These are phyloP conservation scores for Caenorhabditis sinica DNA, from an alignment of 2,888 invertebrate genomes.

Conservation along the genomic window DNA sequence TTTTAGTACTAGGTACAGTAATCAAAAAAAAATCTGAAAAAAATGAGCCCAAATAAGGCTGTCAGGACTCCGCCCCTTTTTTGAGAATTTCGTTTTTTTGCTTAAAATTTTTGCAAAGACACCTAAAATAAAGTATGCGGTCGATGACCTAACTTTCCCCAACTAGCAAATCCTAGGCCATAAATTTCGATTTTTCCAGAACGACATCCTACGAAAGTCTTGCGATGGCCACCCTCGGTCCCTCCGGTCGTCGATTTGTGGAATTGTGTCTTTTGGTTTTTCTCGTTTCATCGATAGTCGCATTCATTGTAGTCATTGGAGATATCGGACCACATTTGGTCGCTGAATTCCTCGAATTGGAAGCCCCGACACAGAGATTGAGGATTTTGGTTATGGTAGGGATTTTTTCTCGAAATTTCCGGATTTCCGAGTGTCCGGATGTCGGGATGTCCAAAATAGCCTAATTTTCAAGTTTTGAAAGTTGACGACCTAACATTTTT, in stretches of 20 bases:
- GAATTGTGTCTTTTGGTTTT: constrained; percentile 95
- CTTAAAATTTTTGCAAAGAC: no score
- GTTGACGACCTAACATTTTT: no score
- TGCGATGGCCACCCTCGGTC: constrained; percentile 59
- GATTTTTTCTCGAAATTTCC: no score
- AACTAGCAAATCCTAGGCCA: no score
- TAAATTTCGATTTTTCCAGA: constrained; percentile 24
- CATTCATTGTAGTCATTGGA: constrained; percentile 91
- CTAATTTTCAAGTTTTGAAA: no score
- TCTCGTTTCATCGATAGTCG: constrained; percentile 94
- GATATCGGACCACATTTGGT: constrained; percentile 92
- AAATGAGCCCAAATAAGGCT: background rate
- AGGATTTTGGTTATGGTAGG: constrained; percentile 75
- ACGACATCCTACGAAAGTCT: constrained; percentile 62
- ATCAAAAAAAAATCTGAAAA: background rate
- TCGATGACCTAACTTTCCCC: no score
- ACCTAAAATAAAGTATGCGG: no score
- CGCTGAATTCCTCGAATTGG: constrained; percentile 75
- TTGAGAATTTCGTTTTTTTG: no score
- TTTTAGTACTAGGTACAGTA: constrained; percentile 88
- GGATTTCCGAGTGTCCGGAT: no score
- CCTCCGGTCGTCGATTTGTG: constrained; percentile 89
- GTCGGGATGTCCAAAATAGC: no score
- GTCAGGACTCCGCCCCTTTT: no score
- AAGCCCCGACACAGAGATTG: constrained; percentile 76